A percentile compares a stretch with the other conserved stretches of the same genome.
Evolutionary conservation across 2,888 invertebrate species (phyloP).

Genomic region (Scaptomyza tumidula): DNA sequence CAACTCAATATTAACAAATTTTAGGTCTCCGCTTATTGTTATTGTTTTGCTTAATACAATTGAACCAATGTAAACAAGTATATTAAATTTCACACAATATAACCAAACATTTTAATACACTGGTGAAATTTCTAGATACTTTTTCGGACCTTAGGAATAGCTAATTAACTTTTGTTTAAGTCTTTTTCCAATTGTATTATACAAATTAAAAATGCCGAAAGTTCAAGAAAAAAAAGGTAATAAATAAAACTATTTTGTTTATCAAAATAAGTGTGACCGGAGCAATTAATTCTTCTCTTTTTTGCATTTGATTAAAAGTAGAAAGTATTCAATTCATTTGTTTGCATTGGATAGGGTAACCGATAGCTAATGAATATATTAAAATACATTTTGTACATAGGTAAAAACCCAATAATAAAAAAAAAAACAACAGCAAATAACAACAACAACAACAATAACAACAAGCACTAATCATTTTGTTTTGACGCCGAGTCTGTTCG

Average conservation of each 20-base stretch:
- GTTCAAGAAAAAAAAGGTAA: too few species aligned
- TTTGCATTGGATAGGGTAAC: not conserved
- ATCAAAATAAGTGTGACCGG: too few species aligned
- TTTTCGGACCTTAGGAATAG: too few species aligned
- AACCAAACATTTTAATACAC: not conserved
- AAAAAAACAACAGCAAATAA: slow-evolving; percentile 14
- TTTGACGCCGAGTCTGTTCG: slow-evolving; percentile 38
- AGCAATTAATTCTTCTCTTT: too few species aligned
- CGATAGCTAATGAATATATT: slow-evolving; percentile 9
- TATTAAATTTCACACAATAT: not conserved
- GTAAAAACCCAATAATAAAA: slow-evolving; percentile 26
- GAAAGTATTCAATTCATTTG: not conserved
- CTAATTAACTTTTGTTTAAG: too few species aligned
- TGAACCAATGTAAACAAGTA: slow-evolving; percentile 5
- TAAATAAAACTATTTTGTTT: too few species aligned
- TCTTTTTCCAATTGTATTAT: too few species aligned
- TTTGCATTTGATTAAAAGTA: too few species aligned
- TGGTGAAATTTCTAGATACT: not conserved
- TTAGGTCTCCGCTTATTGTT: slow-evolving; percentile 9
- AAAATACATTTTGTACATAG: slow-evolving; percentile 13
- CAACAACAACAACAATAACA: slow-evolving; percentile 17
- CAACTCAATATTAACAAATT: not conserved
- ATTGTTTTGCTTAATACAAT: slow-evolving; percentile 6
- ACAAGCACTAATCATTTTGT: slow-evolving; percentile 65
- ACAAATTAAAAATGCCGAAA: too few species aligned